Evolutionary conservation across 2,113 vertebrate species (phyloP), one percentile per base, ranked within the genome.

Genomic region (Megaceryle torquata): DNA sequence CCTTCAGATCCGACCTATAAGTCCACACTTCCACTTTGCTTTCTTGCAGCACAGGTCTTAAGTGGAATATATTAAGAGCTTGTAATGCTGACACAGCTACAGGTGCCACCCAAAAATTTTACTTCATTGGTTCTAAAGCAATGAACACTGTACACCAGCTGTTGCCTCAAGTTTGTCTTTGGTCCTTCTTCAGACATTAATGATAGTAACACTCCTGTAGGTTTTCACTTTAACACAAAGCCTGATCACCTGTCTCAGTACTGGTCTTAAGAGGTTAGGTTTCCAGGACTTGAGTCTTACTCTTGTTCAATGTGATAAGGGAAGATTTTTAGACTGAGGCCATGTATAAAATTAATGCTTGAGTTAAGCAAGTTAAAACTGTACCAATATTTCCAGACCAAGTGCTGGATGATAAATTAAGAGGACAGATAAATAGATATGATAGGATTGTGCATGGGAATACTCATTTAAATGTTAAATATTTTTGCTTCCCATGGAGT

Each of bases 391-490:
- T 79, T 88, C 76, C 70, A 86, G 74, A 86, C 13, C 37, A 84
- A 82, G 39, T 74, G 20, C 89, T 89, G 72, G 82, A 79, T 93
- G 37, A n/a, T 69, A 93, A 86, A 60, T 82, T 14, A 83, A 95
- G n/a, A 75, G n/a, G 43, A 67, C 57, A 63, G 43, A 50, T 83
- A 94, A 74, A 21, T 35, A 64, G 69, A 85, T 93, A 90, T 35
- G 82, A 76, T 76, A 92, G 22, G 82, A 85, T 72, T 0, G 0
- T 76, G 24, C 57, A 82, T 88, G 88, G 88, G 93, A 96, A 90
- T 72, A 70, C 28, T 79, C 77, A 96, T 96, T 97, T 97, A 96
- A 96, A 91, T 93, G 72, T 96, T 95, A 97, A 94, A 95, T 95
- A 91, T 79, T 91, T 93, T 83, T 60, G n/a, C 56, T 94, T 95